Conservation (phyloP, 2,113 vertebrate species). For the Camelus dromedarius region DNA sequence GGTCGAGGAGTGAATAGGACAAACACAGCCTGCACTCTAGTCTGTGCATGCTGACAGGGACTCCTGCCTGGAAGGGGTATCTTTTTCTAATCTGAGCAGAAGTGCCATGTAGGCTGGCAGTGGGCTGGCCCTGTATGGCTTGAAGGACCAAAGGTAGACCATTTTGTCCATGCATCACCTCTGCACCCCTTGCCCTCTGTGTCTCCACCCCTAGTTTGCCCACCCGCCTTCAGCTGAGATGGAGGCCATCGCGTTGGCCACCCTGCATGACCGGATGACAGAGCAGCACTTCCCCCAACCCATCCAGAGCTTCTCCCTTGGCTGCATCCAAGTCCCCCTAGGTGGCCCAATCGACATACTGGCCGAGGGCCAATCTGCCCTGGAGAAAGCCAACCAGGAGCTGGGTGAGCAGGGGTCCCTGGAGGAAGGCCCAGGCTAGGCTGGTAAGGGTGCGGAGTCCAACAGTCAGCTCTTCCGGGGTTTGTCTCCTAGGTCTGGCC, state of each 20-base stretch:
- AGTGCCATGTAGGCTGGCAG: background rate
- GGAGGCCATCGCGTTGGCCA: slow-evolving; percentile 83
- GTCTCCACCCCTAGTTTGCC: slow-evolving; percentile 74
- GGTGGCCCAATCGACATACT: slow-evolving; percentile 89
- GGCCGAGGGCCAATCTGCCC: slow-evolving; percentile 87
- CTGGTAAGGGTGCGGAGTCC: background rate
- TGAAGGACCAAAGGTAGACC: background rate
- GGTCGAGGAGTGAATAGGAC: background rate
- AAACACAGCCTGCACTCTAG: background rate
- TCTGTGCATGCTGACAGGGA: background rate
- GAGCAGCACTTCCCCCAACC: slow-evolving; percentile 91
- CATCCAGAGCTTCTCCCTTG: slow-evolving; percentile 87
- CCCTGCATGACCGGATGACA: slow-evolving; percentile 92
- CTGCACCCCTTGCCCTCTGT: background rate
- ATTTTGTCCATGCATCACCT: background rate
- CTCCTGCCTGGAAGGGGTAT: background rate
- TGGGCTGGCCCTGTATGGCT: background rate
- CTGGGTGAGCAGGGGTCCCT: slow-evolving; percentile 86
- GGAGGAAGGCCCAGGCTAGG: background rate
- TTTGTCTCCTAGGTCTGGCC: slow-evolving; percentile 89
- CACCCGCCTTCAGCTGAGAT: slow-evolving; percentile 65
- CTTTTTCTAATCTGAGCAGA: background rate
- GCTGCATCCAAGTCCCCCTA: slow-evolving; percentile 80
- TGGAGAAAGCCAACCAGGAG: slow-evolving; percentile 91
- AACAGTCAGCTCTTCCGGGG: background rate